Percentiles rank a stretch among this genome's conserved stretches.
Evolutionary conservation across 1,140 invertebrate genomes (phyloP).

Genomic region (Camponotus vicinus): DNA sequence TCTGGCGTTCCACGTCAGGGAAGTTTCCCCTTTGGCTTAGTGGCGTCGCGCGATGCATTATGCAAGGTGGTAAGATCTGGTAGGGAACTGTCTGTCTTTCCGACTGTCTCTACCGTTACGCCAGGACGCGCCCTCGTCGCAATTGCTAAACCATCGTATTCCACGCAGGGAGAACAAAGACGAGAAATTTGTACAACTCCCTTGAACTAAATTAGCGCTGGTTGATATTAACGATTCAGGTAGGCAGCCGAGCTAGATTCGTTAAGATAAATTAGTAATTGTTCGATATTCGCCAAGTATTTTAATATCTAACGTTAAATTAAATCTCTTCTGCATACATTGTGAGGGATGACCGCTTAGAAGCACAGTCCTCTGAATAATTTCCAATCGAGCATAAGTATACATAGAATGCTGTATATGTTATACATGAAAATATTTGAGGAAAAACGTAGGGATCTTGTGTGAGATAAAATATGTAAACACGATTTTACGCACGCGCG

Average conservation of each 20-base stretch:
- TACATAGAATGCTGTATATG: background rate
- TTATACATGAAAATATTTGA: background rate
- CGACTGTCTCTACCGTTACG: constrained; percentile 17
- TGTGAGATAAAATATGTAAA: background rate
- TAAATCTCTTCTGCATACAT: background rate
- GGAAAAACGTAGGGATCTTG: background rate
- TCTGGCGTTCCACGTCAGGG: constrained; percentile 63
- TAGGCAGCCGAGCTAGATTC: constrained; percentile 2
- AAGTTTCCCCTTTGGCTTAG: constrained; percentile 72
- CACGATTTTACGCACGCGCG: too few relatives aligned
- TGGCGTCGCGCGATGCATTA: constrained; percentile 70
- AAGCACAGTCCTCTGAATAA: background rate
- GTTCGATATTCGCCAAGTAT: constrained; percentile 40
- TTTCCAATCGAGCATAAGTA: background rate
- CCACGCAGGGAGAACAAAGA: constrained; percentile 18
- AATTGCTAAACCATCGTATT: constrained; percentile 36
- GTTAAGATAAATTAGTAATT: constrained; percentile 18
- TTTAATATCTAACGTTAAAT: constrained; percentile 4
- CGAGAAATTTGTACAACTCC: constrained; percentile 46
- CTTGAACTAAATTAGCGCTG: constrained; percentile 47
- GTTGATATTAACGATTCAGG: constrained; percentile 68
- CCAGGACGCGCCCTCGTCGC: constrained; percentile 51
- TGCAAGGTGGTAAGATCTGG: constrained; percentile 65
- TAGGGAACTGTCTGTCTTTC: constrained; percentile 52
- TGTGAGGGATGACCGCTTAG: background rate